Conservation (phyloP, 2,113 vertebrate genomes). For the Spilogale gracilis region DNA sequence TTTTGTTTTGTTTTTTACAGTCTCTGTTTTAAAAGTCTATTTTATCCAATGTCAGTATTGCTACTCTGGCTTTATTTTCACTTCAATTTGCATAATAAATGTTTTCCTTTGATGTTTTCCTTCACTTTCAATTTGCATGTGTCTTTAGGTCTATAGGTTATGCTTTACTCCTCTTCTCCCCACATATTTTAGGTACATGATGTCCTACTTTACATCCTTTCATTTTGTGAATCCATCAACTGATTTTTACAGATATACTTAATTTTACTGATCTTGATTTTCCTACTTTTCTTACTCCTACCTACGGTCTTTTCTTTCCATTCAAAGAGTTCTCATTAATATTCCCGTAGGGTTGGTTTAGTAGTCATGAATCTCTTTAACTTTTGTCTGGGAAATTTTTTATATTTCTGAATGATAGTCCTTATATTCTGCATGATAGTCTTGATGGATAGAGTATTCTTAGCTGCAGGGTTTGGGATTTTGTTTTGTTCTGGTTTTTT, state of each 20-base stretch:
- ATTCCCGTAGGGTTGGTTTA: neutral
- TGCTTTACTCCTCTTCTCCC: neutral
- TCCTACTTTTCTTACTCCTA: neutral
- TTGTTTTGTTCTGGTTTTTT: neutral
- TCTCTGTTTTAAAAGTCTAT: neutral
- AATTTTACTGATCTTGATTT: neutral
- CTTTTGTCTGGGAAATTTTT: neutral
- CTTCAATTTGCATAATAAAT: neutral
- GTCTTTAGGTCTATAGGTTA: neutral
- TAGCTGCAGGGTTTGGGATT: neutral
- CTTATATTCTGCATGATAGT: neutral
- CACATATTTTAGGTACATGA: neutral
- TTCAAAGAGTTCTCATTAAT: neutral
- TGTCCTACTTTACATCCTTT: neutral
- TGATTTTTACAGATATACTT: neutral
- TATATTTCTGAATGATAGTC: neutral
- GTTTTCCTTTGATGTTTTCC: neutral
- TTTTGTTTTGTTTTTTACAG: neutral
- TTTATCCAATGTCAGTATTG: neutral
- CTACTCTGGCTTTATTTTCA: neutral
- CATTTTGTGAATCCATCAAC: neutral
- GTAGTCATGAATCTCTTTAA: neutral
- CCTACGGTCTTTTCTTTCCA: neutral
- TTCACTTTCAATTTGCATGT: neutral
- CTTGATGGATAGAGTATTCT: neutral